Conservation (phyloP, 2,888 invertebrate genomes). For the Drosophila mercatorum region DNA sequence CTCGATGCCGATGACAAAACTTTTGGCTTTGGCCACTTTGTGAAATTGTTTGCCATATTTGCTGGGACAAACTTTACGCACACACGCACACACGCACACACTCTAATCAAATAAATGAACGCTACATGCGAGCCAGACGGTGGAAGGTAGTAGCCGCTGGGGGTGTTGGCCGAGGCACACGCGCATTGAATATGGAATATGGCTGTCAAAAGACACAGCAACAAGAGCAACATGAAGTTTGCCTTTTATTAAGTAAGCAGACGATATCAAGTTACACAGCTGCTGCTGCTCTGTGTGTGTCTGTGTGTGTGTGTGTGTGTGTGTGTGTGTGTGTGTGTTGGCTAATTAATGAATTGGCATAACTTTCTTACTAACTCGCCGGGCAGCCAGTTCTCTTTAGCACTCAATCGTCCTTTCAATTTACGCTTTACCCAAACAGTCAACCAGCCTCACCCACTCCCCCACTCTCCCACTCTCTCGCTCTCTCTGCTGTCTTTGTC, state of each 20-base stretch:
- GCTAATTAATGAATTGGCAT: constrained; percentile 81
- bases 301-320: constrained; percentile 31
- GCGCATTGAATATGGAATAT: constrained; percentile 78
- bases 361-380: constrained; percentile 69
- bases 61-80: constrained; percentile 66
- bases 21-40: constrained; percentile 74
- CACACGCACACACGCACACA: constrained; percentile 44
- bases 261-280: constrained; percentile 66
- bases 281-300: constrained; percentile 15
- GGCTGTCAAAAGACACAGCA: constrained; percentile 49
- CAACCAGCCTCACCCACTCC: not conserved
- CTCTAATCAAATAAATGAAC: constrained; percentile 74
- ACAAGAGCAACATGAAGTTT: constrained; percentile 38
- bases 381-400: constrained; percentile 39
- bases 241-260: constrained; percentile 70
- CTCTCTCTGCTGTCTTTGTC: constrained; percentile 2
- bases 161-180: constrained; percentile 28
- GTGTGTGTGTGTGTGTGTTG: constrained; percentile 47
- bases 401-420: constrained; percentile 54
- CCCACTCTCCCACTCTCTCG: not conserved
- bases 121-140: not conserved
- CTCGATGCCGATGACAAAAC: constrained; percentile 55
- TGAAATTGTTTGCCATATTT: constrained; percentile 80
- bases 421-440: constrained; percentile 19
- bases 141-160: too few species aligned